Percentiles rank a stretch among this genome's conserved stretches.
Evolutionary conservation across 2,888 invertebrate genomes (phyloP).

Genomic region (Dolichopus griseipennis): DNA sequence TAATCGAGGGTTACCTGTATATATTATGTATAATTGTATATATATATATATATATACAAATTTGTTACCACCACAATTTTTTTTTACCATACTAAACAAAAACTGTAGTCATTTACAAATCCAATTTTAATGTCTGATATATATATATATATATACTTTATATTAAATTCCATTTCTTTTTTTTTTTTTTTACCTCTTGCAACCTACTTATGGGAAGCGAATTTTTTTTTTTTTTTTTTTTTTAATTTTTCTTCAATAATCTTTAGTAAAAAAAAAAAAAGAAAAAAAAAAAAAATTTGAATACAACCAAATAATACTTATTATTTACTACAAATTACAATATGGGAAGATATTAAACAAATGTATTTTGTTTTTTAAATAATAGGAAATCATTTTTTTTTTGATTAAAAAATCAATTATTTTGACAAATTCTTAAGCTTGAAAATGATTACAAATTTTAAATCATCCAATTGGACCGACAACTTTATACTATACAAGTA

Average conservation of each 20-base stretch:
- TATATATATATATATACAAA: too few species aligned
- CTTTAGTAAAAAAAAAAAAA: neutral
- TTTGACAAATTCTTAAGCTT: too few species aligned
- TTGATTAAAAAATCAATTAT: too few species aligned
- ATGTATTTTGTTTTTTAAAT: too few species aligned
- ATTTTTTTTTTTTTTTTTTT: neutral
- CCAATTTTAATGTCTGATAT: constrained; percentile 2
- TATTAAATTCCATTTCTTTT: neutral
- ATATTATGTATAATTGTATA: too few species aligned
- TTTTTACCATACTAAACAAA: neutral
- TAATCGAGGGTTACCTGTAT: too few species aligned
- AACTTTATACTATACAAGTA: too few species aligned
- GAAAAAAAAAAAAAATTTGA: neutral
- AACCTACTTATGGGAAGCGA: constrained; percentile 1
- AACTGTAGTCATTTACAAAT: neutral
- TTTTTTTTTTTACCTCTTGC: constrained; percentile 6
- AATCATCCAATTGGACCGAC: too few species aligned
- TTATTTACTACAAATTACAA: too few species aligned
- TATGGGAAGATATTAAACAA: neutral
- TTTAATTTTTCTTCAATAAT: constrained; percentile 1
- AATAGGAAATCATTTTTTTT: too few species aligned
- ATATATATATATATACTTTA: too few species aligned
- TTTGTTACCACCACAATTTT: neutral
- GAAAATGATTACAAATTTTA: too few species aligned
- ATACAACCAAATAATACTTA: neutral